phyloP scores from a whole-genome alignment of 1,140 invertebrate genomes.

The Plectus sambesii region DNA sequence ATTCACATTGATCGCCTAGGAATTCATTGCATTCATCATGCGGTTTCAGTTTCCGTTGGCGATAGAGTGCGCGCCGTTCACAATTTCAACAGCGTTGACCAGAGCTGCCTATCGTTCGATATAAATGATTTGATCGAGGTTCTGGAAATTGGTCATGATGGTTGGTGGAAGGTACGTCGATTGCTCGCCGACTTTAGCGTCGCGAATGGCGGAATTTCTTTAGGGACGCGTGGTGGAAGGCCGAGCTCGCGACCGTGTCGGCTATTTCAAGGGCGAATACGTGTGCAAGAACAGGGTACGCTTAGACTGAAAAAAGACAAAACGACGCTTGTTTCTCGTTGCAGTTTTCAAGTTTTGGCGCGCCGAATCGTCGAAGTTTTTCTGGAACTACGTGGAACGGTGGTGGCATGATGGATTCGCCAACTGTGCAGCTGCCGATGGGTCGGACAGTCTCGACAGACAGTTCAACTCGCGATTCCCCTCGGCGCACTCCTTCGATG shows the following conservation, averaged over 20 bases:
- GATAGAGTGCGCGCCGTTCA: not conserved
- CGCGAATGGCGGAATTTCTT: not conserved
- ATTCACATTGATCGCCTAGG: no score
- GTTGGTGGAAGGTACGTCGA: conserved; percentile 8
- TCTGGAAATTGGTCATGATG: no score
- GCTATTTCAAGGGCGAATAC: no score
- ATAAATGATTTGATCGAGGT: conserved; percentile 5
- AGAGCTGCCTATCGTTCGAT: not conserved
- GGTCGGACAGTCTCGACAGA: conserved; percentile 16
- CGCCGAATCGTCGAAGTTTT: not conserved
- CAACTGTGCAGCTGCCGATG: not conserved
- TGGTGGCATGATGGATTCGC: conserved; percentile 9
- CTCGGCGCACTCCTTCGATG: not conserved
- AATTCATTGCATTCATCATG: no score
- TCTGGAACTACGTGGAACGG: conserved; percentile 1
- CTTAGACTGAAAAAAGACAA: not conserved
- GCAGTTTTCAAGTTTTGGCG: not conserved
- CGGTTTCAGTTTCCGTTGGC: not conserved
- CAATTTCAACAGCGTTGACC: not conserved
- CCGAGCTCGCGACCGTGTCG: no score
- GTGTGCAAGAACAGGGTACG: conserved; percentile 5
- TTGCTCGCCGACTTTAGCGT: conserved; percentile 4
- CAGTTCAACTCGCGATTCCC: not conserved
- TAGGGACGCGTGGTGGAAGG: conserved; percentile 1
- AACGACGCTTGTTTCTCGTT: not conserved